Percentiles rank a stretch among this genome's conserved stretches.
Evolutionary conservation across 2,888 invertebrate species (phyloP).

Genomic region (Diarsia mendica): DNA sequence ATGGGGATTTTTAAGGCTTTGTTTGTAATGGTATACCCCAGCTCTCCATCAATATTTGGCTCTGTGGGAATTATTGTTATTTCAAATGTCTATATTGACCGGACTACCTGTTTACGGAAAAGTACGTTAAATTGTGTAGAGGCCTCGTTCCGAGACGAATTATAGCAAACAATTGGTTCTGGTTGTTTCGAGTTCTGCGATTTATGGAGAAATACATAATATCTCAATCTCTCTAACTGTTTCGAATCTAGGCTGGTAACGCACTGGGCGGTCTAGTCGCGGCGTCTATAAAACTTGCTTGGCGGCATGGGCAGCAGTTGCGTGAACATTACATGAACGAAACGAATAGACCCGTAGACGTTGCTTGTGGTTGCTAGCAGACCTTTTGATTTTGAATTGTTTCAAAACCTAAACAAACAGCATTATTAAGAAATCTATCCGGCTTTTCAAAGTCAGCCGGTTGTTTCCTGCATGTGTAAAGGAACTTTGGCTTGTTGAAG

Average conservation of each 20-base stretch:
- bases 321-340: background rate
- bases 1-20: too few relatives aligned
- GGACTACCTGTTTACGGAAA: conserved; percentile 52
- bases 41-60: too few relatives aligned
- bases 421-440: background rate
- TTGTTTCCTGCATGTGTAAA: background rate
- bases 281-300: conserved; percentile 6
- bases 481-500: background rate
- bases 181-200: conserved; percentile 37
- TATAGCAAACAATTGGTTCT: conserved; percentile 36
- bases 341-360: too few relatives aligned
- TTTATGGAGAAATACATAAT: conserved; percentile 31
- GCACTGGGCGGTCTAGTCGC: conserved; percentile 25
- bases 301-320: background rate
- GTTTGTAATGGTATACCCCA: too few relatives aligned
- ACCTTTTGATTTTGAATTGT: background rate
- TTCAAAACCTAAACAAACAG: background rate
- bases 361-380: background rate
- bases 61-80: too few relatives aligned
- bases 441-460: background rate
- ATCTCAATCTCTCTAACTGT: conserved; percentile 29
- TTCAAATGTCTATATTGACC: too few relatives aligned
- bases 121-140: conserved; percentile 24
- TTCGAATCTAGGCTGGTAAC: conserved; percentile 31
- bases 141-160: conserved; percentile 36